Evolutionary conservation across 2,888 invertebrate genomes (phyloP).

Genomic region (Apamea anceps): DNA sequence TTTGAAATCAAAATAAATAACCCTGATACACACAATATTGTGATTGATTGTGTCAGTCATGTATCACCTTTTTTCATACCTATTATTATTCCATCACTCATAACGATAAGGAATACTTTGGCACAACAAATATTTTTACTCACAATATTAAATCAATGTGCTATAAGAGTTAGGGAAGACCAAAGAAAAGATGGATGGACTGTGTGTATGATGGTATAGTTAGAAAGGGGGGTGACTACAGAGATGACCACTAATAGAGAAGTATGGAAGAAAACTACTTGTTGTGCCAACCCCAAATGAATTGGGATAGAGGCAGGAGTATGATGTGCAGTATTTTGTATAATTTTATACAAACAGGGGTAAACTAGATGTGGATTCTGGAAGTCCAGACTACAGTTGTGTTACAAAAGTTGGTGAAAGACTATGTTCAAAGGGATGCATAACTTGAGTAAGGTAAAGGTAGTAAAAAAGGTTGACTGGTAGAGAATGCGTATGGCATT

Average conservation of each 20-base stretch:
- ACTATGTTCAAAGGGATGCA: neutral
- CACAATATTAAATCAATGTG: neutral
- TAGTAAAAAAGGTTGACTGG: neutral
- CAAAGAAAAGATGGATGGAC: too few relatives aligned
- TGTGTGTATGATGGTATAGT: too few relatives aligned
- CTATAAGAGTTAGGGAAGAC: neutral
- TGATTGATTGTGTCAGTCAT: slow-evolving; percentile 15
- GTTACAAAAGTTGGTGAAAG: neutral
- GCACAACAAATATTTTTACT: neutral
- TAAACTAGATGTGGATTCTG: neutral
- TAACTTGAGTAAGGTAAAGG: neutral
- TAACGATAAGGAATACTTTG: slow-evolving; percentile 25
- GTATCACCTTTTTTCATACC: neutral
- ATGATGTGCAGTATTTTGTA: neutral
- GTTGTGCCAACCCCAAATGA: too few relatives aligned
- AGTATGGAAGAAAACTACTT: too few relatives aligned
- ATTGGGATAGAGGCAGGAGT: too few relatives aligned
- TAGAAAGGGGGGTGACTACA: too few relatives aligned
- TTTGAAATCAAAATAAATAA: too few relatives aligned
- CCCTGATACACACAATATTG: too few relatives aligned
- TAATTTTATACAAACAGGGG: neutral
- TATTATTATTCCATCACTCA: slow-evolving; percentile 16
- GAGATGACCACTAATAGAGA: too few relatives aligned
- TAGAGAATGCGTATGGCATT: too few relatives aligned
- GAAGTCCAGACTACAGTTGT: neutral